Conservation (phyloP, 2,113 vertebrate genomes). For the Spheniscus mendiculus region DNA sequence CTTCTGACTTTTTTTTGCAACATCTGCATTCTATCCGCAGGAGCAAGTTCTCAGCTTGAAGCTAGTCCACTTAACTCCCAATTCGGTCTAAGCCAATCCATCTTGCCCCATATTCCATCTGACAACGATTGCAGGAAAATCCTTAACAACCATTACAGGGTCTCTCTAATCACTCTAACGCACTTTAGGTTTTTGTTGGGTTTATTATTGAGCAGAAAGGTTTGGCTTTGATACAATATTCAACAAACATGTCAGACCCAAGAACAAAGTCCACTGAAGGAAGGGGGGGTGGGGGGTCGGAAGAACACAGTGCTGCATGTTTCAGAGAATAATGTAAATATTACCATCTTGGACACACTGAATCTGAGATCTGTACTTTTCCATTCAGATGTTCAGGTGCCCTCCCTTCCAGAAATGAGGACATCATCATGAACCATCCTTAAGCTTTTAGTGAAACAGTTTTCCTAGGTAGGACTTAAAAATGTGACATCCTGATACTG, state of each 20-base stretch:
- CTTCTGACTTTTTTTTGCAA: neutral
- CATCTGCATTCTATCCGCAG: fast-evolving
- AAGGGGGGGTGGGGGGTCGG: too few relatives aligned
- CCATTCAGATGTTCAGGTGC: neutral
- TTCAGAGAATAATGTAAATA: neutral
- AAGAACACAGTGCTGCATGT: neutral
- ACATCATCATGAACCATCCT: neutral
- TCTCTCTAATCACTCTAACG: neutral
- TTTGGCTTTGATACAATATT: neutral
- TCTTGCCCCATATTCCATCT: neutral
- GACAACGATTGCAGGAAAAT: neutral
- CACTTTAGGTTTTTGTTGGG: neutral
- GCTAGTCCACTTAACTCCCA: neutral
- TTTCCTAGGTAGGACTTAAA: neutral
- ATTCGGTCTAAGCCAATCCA: neutral
- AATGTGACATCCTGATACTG: neutral
- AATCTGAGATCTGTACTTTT: neutral
- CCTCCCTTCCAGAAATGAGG: neutral
- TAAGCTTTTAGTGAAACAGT: neutral
- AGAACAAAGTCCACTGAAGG: neutral
- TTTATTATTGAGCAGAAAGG: neutral
- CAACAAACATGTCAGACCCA: neutral
- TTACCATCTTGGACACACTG: neutral
- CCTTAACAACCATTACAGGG: neutral
- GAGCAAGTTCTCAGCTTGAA: neutral